Percentiles rank a stretch among this genome's conserved stretches.
These are phyloP conservation scores for Callitettix versicolor DNA, from an alignment of 1,140 invertebrate genomes.

Conservation along the genomic window DNA sequence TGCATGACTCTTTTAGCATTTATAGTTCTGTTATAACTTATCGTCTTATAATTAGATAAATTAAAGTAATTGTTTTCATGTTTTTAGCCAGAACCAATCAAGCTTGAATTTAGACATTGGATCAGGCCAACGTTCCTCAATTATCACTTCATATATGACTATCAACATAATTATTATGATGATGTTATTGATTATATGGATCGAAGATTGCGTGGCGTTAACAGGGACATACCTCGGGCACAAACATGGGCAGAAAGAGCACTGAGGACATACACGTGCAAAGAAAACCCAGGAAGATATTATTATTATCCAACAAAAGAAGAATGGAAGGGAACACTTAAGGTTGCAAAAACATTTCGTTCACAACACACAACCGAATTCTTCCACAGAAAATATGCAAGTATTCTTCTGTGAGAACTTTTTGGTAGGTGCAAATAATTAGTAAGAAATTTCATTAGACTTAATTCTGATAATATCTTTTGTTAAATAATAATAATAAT, in stretches of 20 bases:
- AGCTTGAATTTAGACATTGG: slow-evolving; percentile 28
- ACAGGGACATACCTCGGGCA: slow-evolving; percentile 54
- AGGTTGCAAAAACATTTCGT: slow-evolving; percentile 21
- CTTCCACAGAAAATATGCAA: slow-evolving; percentile 26
- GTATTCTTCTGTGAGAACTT: slow-evolving; percentile 21
- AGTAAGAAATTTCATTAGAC: too few relatives aligned
- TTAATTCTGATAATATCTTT: too few relatives aligned
- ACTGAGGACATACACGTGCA: slow-evolving; percentile 49
- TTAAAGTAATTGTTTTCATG: too few relatives aligned
- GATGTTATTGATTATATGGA: slow-evolving; percentile 73
- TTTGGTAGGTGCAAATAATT: too few relatives aligned
- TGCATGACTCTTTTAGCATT: too few relatives aligned
- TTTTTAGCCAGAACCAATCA: not conserved
- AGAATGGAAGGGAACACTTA: not conserved
- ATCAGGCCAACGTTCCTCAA: slow-evolving; percentile 46
- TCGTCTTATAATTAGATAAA: too few relatives aligned
- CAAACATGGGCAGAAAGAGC: slow-evolving; percentile 74
- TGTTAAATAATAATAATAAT: too few relatives aligned
- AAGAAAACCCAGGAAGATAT: not conserved
- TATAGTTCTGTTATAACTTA: too few relatives aligned
- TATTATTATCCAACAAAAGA: not conserved
- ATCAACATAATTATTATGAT: slow-evolving; percentile 70
- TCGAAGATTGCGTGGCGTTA: slow-evolving; percentile 50
- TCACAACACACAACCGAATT: slow-evolving; percentile 25
- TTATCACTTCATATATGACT: slow-evolving; percentile 72